Conservation (phyloP, 2,797 vertebrate genomes). For the Pseudochaenichthys georgianus region DNA sequence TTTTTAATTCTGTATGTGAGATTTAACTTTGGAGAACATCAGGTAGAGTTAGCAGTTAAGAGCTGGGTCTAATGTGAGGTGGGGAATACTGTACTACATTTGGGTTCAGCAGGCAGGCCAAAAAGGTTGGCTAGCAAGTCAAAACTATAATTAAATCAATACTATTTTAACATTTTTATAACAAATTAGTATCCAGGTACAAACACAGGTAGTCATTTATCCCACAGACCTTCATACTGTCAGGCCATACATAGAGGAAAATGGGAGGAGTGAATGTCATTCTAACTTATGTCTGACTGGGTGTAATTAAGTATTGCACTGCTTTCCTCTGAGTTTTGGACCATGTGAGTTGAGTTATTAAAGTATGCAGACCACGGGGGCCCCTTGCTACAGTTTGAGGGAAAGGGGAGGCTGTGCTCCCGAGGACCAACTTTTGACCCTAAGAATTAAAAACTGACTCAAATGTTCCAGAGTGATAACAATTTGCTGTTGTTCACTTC, state of each 20-base stretch:
- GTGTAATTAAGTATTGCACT: conserved; percentile 75
- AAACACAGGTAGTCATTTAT: conserved; percentile 6
- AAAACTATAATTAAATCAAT: background rate
- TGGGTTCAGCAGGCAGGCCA: background rate
- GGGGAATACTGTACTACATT: conserved; percentile 35
- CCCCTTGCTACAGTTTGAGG: conserved; percentile 60
- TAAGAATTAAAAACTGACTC: background rate
- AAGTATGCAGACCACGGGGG: conserved; percentile 79
- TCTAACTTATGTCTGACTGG: conserved; percentile 67
- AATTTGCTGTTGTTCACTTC: conserved; percentile 1
- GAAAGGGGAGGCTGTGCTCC: conserved; percentile 36
- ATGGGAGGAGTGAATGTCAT: conserved; percentile 61
- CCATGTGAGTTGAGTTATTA: conserved; percentile 83
- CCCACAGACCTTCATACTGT: background rate
- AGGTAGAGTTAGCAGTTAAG: conserved; percentile 7
- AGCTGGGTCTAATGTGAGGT: background rate
- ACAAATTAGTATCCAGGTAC: background rate
- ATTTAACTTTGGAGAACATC: conserved; percentile 22
- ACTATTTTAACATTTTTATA: background rate
- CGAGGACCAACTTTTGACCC: conserved; percentile 17
- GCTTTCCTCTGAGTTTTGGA: conserved; percentile 66
- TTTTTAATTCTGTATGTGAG: conserved; percentile 23
- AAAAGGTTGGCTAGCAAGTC: background rate
- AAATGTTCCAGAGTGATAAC: conserved; percentile 6
- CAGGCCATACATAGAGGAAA: conserved; percentile 35